Conservation (phyloP, 23 tunicate species). For the Halocynthia aurantium region DNA sequence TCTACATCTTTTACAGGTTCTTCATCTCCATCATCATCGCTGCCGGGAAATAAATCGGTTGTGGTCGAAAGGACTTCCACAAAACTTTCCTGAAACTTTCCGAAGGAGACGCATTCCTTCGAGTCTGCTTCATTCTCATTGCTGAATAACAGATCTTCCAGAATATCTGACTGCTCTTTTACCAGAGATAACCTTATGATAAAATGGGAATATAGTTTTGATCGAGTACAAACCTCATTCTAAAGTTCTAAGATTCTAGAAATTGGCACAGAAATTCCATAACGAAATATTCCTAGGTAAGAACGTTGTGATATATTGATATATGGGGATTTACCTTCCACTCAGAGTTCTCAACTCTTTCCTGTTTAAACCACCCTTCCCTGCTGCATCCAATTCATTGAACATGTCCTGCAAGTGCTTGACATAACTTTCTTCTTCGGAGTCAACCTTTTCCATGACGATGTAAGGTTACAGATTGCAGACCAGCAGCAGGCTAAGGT, state of each 20-base stretch:
- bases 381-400: slow-evolving; percentile 19
- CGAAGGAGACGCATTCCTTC: slow-evolving; percentile 3
- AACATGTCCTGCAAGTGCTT: slow-evolving; percentile 17
- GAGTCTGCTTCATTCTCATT: slow-evolving; percentile 1
- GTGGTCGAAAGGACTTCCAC: slow-evolving; percentile 15
- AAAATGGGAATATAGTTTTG: background rate
- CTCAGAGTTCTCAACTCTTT: slow-evolving; percentile 12
- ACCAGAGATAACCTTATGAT: slow-evolving; percentile 1
- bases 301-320: too few relatives aligned
- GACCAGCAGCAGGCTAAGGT: too few relatives aligned
- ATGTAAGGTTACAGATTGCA: too few relatives aligned
- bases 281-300: too few relatives aligned
- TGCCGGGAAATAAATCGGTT: background rate
- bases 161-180: slow-evolving; percentile 7
- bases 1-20: background rate
- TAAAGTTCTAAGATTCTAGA: too few relatives aligned
- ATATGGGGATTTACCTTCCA: slow-evolving; percentile 2
- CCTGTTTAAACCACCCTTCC: slow-evolving; percentile 20
- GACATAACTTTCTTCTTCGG: slow-evolving; percentile 19
- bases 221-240: background rate
- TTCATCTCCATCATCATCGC: background rate
- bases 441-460: slow-evolving; percentile 13
- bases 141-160: background rate
- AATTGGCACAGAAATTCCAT: too few relatives aligned
- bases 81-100: slow-evolving; percentile 25